A percentile compares a stretch with the other conserved stretches of the same genome.
Evolutionary conservation across 2,888 invertebrate species (phyloP).

Genomic region (Conistra vaccinii): DNA sequence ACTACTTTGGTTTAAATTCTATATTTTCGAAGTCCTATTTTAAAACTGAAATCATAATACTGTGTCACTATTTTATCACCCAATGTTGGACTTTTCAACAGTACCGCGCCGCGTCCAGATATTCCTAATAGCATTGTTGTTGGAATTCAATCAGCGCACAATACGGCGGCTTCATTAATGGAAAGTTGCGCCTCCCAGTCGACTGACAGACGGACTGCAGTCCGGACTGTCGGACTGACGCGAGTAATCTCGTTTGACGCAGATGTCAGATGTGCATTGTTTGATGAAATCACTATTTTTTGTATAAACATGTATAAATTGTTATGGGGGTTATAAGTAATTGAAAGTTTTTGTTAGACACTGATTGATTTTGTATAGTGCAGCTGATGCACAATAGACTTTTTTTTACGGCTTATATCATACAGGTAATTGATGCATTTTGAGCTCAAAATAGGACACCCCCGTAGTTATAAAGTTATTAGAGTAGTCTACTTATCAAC

Average conservation of each 20-base stretch:
- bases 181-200: constrained; percentile 13
- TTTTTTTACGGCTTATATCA: neutral
- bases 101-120: neutral
- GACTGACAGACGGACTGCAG: constrained; percentile 21
- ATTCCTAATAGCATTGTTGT: constrained; percentile 48
- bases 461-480: neutral
- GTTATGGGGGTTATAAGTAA: neutral
- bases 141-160: constrained; percentile 49
- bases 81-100: neutral
- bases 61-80: neutral
- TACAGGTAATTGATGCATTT: too few species aligned
- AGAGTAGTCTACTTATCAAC: neutral
- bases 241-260: constrained; percentile 23
- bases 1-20: neutral
- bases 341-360: neutral
- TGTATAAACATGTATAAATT: neutral
- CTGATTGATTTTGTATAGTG: neutral
- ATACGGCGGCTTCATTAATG: constrained; percentile 41
- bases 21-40: neutral
- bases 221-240: neutral
- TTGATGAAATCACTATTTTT: neutral
- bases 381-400: neutral
- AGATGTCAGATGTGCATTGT: constrained; percentile 22
- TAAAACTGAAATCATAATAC: neutral
- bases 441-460: neutral